A percentile compares a stretch with the other conserved stretches of the same genome.
Evolutionary conservation across 2,888 invertebrate genomes (phyloP).

Genomic region (Xanthia togata): DNA sequence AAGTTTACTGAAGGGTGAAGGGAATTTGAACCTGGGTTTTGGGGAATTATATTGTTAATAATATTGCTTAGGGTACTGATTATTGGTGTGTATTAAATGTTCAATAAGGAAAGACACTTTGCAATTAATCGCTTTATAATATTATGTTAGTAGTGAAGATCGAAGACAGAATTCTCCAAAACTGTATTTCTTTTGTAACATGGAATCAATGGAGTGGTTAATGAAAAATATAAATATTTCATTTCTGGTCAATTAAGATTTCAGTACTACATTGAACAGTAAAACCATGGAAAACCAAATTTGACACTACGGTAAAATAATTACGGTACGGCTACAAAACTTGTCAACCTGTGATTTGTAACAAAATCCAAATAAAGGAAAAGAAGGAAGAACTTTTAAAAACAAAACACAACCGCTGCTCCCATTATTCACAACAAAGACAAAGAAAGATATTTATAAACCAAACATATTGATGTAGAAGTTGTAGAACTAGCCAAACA

Average conservation of each 20-base stretch:
- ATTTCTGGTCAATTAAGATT: background rate
- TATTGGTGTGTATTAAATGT: background rate
- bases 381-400: too few relatives aligned
- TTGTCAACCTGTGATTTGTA: too few relatives aligned
- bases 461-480: background rate
- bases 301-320: background rate
- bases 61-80: background rate
- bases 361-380: background rate
- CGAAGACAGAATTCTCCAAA: too few relatives aligned
- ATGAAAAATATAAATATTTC: background rate
- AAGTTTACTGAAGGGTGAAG: constrained; percentile 19
- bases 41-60: constrained; percentile 4
- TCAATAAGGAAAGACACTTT: background rate
- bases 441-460: constrained; percentile 10
- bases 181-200: background rate
- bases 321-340: too few relatives aligned
- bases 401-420: background rate
- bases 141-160: background rate
- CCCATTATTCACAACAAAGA: background rate
- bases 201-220: background rate
- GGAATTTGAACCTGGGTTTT: constrained; percentile 17
- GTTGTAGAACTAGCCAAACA: constrained; percentile 14
- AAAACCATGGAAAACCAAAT: background rate
- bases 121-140: too few relatives aligned
- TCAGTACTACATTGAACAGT: too few relatives aligned